Evolutionary conservation across 2,113 vertebrate species (phyloP).

Genomic region (Puma concolor): DNA sequence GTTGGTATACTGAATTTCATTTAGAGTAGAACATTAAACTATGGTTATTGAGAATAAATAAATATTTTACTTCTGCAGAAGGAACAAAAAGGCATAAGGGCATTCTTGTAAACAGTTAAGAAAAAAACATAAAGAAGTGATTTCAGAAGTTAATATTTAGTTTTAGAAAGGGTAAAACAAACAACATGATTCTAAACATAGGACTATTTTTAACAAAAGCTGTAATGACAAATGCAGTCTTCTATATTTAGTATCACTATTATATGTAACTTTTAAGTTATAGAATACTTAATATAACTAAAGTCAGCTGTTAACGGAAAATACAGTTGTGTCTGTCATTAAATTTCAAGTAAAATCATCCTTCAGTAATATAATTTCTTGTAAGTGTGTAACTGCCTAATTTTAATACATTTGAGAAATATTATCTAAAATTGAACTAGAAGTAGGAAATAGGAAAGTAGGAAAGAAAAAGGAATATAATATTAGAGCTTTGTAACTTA

Average conservation of each 20-base stretch:
- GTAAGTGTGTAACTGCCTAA: not conserved
- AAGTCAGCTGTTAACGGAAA: not conserved
- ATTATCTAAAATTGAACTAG: not conserved
- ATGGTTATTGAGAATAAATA: not conserved
- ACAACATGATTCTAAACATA: not conserved
- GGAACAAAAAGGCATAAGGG: not conserved
- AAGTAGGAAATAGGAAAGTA: not conserved
- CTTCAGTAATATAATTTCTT: not conserved
- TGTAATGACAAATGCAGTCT: not conserved
- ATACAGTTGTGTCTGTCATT: not conserved
- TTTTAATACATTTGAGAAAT: not conserved
- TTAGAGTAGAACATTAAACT: constrained; percentile 12
- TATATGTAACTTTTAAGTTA: constrained; percentile 2
- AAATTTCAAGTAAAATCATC: not conserved
- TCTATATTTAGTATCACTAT: not conserved
- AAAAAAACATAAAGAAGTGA: not conserved
- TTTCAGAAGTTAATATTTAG: not conserved
- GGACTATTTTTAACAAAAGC: not conserved
- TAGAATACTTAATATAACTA: not conserved
- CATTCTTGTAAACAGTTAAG: not conserved
- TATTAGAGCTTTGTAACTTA: not conserved
- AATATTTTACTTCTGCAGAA: not conserved
- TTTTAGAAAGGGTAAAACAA: not conserved
- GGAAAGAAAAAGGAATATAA: not conserved
- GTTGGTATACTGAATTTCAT: not conserved